Percentiles rank a stretch among this genome's conserved stretches.
phyloP scores from a whole-genome alignment of 2,888 invertebrate species.

The Hypolimnas misippus region DNA sequence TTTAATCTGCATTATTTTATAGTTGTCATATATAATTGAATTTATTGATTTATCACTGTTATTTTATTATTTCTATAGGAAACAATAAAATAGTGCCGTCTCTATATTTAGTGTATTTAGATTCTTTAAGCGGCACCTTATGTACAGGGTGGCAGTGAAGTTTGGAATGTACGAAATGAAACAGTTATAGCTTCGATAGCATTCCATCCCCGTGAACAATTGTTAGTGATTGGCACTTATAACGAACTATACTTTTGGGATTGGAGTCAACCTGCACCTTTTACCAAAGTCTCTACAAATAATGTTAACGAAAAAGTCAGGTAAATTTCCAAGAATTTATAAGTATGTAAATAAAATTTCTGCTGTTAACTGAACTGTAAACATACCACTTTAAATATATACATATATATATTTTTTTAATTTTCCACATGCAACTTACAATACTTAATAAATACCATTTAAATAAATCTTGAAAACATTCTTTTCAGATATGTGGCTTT shows the following conservation, averaged over 20 bases:
- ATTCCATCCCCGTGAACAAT: constrained; percentile 92
- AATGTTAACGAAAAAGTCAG: constrained; percentile 92
- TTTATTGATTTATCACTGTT: too few species aligned
- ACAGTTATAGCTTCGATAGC: constrained; percentile 93
- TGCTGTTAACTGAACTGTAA: too few species aligned
- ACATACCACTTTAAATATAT: too few species aligned
- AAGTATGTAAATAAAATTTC: too few species aligned
- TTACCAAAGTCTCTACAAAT: constrained; percentile 89
- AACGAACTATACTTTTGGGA: constrained; percentile 96
- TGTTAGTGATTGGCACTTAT: constrained; percentile 93
- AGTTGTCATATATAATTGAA: too few species aligned
- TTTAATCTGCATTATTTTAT: too few species aligned
- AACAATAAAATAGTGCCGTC: not conserved
- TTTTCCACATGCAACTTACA: too few species aligned
- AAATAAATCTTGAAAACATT: too few species aligned
- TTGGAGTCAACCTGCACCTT: constrained; percentile 91
- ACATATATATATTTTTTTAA: too few species aligned
- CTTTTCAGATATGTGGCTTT: constrained; percentile 92
- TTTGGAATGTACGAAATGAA: constrained; percentile 89
- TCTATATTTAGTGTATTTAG: not conserved
- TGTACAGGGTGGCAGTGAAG: constrained; percentile 91
- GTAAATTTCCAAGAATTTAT: constrained; percentile 60
- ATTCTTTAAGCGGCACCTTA: constrained; percentile 20
- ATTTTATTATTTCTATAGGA: not conserved
- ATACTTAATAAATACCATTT: too few species aligned